Base-by-base conservation (phyloP, 2,113 vertebrate species). In the Protomyctophum bolini region DNA sequence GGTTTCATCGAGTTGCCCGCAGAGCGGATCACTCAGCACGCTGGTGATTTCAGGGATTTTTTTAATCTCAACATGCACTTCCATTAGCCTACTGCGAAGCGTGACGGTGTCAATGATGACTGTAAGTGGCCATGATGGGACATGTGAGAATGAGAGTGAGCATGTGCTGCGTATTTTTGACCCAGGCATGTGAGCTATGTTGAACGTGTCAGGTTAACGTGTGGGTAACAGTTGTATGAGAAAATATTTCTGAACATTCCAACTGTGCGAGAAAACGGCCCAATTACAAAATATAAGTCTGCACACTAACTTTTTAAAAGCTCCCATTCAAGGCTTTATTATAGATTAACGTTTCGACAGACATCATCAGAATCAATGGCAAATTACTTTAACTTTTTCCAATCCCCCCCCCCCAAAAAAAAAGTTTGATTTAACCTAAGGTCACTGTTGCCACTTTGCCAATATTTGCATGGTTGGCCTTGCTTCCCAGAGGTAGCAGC, bases 1-100 rank as follows among this genome's bases (percentile, higher is more conserved):
- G 76, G 72, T 80, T 63, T 78, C 74, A 86, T 80, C 55, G 84
- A 78, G 84, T 80, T 78, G 66, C 68, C 58, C 51, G 66, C 11
- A 45, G 63, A 84, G 77, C 75, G 71, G 76, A 77, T 86, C 63
- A 41, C 48, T 76, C 29, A 15, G 12, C 2, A 58, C 14, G 4
- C 10, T 11, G 56, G 52, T 70, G 73, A 83, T 79, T 77, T 73
- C 28, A 73, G 60, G n/a, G 60, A 84, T 80, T 70, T 79, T 84
- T 80, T 70, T 79, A 79, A 88, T 84, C 74, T 80, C 6, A 33
- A 50, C 45, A 3, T 9, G 60, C 46, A 41, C 73, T 68, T 85
- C 73, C 79, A 84, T 86, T 58, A 77, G 47, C 33, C 33, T 33
- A 33, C 33, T 33, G 41, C 65, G 55, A 72, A 12, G 58, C 71